Evolutionary conservation across 2,113 vertebrate species (phyloP).

Genomic region (Platanista minor): DNA sequence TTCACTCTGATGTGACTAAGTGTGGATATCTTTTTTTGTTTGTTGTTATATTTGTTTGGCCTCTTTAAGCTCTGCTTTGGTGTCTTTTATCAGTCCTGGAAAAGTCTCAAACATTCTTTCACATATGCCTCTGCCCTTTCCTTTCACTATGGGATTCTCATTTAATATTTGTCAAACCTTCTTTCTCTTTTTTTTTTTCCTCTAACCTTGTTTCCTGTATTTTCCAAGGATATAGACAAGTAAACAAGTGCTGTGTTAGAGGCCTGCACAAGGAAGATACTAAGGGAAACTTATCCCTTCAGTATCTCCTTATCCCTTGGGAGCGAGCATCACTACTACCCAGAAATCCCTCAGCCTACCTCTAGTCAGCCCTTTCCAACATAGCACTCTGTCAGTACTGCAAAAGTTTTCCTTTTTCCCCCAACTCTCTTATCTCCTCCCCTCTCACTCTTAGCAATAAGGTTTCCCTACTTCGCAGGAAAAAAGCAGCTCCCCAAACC

Average conservation of each 20-base stretch:
- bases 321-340: background rate
- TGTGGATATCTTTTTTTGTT: too few species aligned
- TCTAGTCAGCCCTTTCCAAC: background rate
- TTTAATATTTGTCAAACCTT: background rate
- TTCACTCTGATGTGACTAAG: too few species aligned
- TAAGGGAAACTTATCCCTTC: background rate
- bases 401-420: background rate
- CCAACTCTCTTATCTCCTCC: background rate
- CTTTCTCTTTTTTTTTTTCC: background rate
- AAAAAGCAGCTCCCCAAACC: background rate
- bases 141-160: background rate
- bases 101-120: background rate
- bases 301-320: background rate
- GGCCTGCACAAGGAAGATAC: background rate
- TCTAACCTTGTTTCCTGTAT: background rate
- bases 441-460: background rate
- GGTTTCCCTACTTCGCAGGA: background rate
- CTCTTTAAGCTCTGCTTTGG: background rate
- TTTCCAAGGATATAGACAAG: background rate
- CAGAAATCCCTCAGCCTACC: background rate
- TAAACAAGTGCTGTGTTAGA: background rate
- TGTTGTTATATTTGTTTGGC: too few species aligned
- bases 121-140: background rate
- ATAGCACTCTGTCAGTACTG: background rate
- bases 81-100: background rate